Base-by-base conservation (phyloP, 2,113 vertebrate genomes). In the Ammodytes marinus region DNA sequence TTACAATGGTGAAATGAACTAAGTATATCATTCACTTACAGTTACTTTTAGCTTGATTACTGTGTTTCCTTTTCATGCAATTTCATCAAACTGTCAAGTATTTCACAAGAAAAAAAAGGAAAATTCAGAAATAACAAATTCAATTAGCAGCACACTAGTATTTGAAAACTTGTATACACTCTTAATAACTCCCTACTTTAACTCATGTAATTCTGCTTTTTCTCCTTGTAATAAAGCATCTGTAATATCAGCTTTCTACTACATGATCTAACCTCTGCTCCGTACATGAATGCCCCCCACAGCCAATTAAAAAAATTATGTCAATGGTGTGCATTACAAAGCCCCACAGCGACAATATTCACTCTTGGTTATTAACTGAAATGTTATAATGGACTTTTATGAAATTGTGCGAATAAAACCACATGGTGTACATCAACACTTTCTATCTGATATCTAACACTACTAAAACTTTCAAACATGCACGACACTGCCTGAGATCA, bases 371-470 rank as follows among this genome's bases (percentile, higher is more conserved):
- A 68, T 86, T 70, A 71, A 74, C 64, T 76, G 19, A 66, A 64
- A 79, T 39, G 45, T 61, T 54, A 79, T 64, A 69, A 60, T 57
- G 37, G 39, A 86, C 82, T 77, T 89, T 69, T 75, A 79, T 76
- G 52, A 83, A 79, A 61, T 67, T 63, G 47, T 39, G 39, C 55
- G 65, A 79, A 83, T 66, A 68, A 82, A 84, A 84, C 80, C 60
- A 52, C 76, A 74, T 73, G 58, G 9, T 14, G 73, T 45, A 46
- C 2, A 42, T 71, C 74, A 77, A 68, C 78, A 64, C 12, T 53
- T 17, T 43, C 52, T 72, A 71, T 84, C 55, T 55, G 73, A 88
- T 73, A 58, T 69, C 57, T 83, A 19, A 40, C 27, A 27, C 27
- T 63, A 55, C 42, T 35, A 39, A 71, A 50, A 57, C 64, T 80